Evolutionary conservation across 2,797 vertebrate species (phyloP).

Genomic region (Sebastes melanostomus): DNA sequence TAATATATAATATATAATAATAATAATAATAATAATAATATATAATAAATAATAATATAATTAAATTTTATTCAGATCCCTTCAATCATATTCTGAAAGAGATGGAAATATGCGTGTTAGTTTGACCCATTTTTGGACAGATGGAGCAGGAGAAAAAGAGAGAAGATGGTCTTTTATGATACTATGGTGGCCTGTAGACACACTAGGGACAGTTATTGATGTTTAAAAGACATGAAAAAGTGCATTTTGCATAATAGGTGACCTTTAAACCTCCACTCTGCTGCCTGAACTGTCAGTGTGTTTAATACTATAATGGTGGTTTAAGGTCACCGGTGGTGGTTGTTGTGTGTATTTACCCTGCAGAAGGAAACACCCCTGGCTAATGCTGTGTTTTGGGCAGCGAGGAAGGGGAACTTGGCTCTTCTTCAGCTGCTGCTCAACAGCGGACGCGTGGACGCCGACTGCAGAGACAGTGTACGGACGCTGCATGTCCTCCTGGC

Average conservation of each 20-base stretch:
- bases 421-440: constrained; percentile 95
- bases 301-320: constrained; percentile 49
- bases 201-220: no score
- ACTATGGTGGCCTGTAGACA: no score
- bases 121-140: background rate
- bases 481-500: constrained; percentile 67
- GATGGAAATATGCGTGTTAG: background rate
- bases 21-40: no score
- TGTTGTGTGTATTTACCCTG: constrained; percentile 68
- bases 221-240: no score
- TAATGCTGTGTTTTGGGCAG: constrained; percentile 97
- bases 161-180: no score
- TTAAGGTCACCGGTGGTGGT: constrained; percentile 20
- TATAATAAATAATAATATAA: no score
- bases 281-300: constrained; percentile 15
- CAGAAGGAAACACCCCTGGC: constrained; percentile 98
- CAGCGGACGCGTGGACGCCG: constrained; percentile 95
- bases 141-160: no score
- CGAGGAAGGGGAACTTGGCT: constrained; percentile 93
- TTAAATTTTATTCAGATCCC: background rate
- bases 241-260: no score
- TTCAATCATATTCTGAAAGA: background rate
- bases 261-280: background rate
- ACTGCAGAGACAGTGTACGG: constrained; percentile 98
- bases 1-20: no score